Base-by-base conservation (phyloP, 37 sponge, comb jelly and placozoan species). In the Mnemiopsis leidyi region DNA sequence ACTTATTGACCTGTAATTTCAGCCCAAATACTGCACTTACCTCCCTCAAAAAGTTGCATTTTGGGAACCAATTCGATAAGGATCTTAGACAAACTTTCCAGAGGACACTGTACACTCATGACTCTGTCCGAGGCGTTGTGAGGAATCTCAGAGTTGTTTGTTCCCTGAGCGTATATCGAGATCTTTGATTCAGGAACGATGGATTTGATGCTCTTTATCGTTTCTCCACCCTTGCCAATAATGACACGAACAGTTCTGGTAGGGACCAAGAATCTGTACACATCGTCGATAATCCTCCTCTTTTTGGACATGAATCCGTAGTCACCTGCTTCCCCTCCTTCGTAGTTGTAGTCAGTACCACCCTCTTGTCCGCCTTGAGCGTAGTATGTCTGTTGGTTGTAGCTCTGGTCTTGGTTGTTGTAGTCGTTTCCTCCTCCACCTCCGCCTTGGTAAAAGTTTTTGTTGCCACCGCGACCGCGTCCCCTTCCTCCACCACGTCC, bases 221-320 rank as follows among this genome's bases (percentile, higher is more conserved):
- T 85, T 26, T 85, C 61, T 2, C 90, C 90, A 3, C 90, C 90
- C 90, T 85, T 85, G 20, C 90, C 90, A 39, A 85, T 85, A 13
- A 85, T 85, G n/a, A 85, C 90, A 36, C 61, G 40, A 23, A 85
- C 90, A 21, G 61, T 40, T 16, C 61, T 21, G 36, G 90, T 40
- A 3, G 90, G 90, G 0, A 85, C 90, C 13, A 38, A 13, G 26
- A 85, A 85, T 26, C 90, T 35, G 61, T 85, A 85, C 20, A 85
- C 90, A 39, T 85, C 61, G 29, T 85, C 90, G 23, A 40, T 85
- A 32, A 85, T 85, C 90, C 35, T 38, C 61, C 90, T 38, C 48
- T 85, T 85, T 21, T 85, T 85, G 2, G 90, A 85, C 29, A 33
- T 20, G 5, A 28, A 37, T 40, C 90, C 90, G 61, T 40, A 35